phyloP scores from a whole-genome alignment of 2,113 vertebrate genomes.

The Furnarius figulus region DNA sequence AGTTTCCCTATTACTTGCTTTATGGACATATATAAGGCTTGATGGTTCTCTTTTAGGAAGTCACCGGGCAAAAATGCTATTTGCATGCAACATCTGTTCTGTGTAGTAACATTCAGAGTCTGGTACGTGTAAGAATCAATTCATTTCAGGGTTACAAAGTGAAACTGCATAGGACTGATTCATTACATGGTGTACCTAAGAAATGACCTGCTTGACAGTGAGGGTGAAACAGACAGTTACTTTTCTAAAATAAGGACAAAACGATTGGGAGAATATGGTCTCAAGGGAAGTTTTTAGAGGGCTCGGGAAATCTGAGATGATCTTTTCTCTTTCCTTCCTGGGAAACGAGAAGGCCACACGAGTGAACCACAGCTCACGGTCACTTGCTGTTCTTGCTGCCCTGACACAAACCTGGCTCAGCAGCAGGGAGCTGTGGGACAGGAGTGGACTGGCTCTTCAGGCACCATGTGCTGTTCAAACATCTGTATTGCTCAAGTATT shows the following conservation, averaged over 20 bases:
- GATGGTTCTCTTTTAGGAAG: background rate
- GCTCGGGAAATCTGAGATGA: background rate
- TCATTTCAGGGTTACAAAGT: background rate
- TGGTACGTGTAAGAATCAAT: rapidly evolving
- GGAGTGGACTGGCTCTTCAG: background rate
- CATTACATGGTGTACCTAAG: background rate
- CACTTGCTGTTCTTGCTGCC: background rate
- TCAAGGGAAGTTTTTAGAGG: background rate
- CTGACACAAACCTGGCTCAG: background rate
- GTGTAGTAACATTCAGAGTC: background rate
- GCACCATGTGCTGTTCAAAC: background rate
- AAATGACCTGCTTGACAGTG: background rate
- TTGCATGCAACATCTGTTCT: background rate
- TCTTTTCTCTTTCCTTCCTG: background rate
- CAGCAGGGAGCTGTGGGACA: background rate
- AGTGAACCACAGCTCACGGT: background rate
- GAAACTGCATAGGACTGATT: background rate
- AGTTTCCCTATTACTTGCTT: background rate
- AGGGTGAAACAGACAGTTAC: background rate
- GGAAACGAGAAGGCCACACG: background rate
- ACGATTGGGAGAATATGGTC: background rate
- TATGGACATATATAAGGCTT: background rate
- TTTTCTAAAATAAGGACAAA: background rate
- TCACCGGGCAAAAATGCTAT: background rate
- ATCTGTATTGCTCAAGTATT: background rate